Percentiles rank a stretch among this genome's conserved stretches.
Conservation (phyloP, 2,113 vertebrate species). For the Hiodon alosoides region DNA sequence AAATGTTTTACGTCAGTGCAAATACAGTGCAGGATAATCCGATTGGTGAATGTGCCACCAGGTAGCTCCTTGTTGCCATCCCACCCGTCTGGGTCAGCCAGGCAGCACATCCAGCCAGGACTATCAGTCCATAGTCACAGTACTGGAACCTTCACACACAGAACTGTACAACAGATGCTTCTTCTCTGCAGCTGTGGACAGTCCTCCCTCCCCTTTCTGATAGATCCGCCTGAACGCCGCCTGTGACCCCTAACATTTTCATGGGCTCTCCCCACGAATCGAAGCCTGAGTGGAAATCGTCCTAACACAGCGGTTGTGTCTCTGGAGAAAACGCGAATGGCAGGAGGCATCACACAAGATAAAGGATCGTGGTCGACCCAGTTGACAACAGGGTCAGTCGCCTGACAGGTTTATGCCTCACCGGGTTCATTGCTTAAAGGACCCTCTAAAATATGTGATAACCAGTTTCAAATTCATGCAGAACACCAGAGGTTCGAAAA, state of each 20-base stretch:
- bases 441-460: not conserved
- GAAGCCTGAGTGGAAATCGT: not conserved
- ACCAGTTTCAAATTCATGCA: slow-evolving; percentile 11
- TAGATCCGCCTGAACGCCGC: not conserved
- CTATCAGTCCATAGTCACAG: too few relatives aligned
- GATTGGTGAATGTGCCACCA: too few relatives aligned
- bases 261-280: not conserved
- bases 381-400: not conserved
- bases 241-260: not conserved
- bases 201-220: not conserved
- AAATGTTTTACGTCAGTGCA: too few relatives aligned
- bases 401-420: not conserved
- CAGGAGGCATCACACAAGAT: not conserved
- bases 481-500: slow-evolving; percentile 11
- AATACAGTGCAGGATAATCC: too few relatives aligned
- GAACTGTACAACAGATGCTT: not conserved
- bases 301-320: not conserved
- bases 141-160: too few relatives aligned
- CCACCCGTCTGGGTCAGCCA: too few relatives aligned
- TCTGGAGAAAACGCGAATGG: not conserved
- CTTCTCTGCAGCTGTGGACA: not conserved
- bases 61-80: too few relatives aligned
- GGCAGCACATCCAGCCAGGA: too few relatives aligned
- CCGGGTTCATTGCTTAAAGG: not conserved
- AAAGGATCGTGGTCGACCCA: not conserved